These are phyloP conservation scores for Sternarchorhynchus goeldii DNA, from an alignment of 2,797 vertebrate genomes.

Conservation along the genomic window DNA sequence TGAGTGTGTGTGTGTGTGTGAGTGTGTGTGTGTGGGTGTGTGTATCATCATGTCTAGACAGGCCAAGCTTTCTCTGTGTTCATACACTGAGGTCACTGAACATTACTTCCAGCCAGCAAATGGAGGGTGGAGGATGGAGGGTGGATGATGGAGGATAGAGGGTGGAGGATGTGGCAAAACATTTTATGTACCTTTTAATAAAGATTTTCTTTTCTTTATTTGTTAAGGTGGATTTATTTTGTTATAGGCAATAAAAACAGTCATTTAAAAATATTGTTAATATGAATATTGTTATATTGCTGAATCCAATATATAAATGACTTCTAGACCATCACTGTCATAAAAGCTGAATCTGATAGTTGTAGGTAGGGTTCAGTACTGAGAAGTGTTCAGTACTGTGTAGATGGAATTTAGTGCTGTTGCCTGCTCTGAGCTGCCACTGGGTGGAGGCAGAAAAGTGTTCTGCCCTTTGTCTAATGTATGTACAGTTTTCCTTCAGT, in stretches of 20 bases:
- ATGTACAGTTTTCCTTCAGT: conserved; percentile 66
- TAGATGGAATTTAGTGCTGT: background rate
- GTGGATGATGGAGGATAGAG: too few relatives aligned
- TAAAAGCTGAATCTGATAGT: conserved; percentile 39
- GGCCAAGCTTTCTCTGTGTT: conserved; percentile 15
- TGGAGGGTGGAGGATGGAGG: background rate
- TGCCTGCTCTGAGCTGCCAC: background rate
- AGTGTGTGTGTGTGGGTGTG: conserved; percentile 14
- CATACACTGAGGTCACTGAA: conserved; percentile 45
- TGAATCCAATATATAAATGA: background rate
- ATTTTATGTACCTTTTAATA: too few relatives aligned
- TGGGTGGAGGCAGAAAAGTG: conserved; percentile 57
- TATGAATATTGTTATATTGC: too few relatives aligned
- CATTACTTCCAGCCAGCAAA: conserved; percentile 16
- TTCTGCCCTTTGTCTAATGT: conserved; percentile 59
- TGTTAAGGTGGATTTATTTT: too few relatives aligned
- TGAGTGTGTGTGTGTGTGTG: conserved; percentile 29
- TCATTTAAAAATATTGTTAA: too few relatives aligned
- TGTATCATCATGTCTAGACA: conserved; percentile 29
- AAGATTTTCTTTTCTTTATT: too few relatives aligned
- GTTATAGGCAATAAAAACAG: too few relatives aligned
- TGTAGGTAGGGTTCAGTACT: background rate
- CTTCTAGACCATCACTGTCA: conserved; percentile 30
- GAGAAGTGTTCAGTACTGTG: background rate
- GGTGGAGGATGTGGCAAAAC: too few relatives aligned